These are phyloP conservation scores for Heliornis fulica DNA, from an alignment of 2,113 vertebrate genomes.

Conservation along the genomic window DNA sequence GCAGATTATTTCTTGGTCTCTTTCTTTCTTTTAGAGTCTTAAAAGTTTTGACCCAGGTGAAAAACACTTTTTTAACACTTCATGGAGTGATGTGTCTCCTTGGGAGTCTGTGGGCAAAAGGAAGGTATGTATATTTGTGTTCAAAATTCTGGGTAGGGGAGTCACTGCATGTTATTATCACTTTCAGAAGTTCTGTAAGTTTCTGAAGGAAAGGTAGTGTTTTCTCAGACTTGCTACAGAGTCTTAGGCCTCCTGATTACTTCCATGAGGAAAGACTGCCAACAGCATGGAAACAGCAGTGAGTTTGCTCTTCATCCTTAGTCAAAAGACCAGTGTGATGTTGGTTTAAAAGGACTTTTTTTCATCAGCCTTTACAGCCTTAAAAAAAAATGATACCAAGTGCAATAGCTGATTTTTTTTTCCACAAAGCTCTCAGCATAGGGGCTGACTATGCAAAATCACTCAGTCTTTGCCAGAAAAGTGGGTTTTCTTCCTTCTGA, in stretches of 20 bases:
- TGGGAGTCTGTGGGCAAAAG: conserved; percentile 78
- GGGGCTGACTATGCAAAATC: background rate
- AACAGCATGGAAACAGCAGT: accelerated
- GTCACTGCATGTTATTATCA: background rate
- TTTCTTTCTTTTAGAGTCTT: conserved; percentile 69
- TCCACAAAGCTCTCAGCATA: background rate
- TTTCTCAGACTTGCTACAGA: background rate
- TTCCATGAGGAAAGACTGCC: background rate
- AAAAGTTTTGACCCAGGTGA: conserved; percentile 80
- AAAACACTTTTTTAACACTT: conserved; percentile 77
- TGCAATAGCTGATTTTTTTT: background rate
- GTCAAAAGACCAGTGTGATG: background rate
- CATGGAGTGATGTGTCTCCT: conserved; percentile 80
- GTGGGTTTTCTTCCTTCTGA: too few relatives aligned
- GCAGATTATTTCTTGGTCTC: background rate
- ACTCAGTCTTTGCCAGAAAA: background rate
- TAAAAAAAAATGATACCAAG: background rate
- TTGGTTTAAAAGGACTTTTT: background rate
- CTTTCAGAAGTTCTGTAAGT: background rate
- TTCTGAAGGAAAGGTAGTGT: background rate
- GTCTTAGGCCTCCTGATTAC: background rate
- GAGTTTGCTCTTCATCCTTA: background rate
- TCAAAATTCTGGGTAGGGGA: background rate
- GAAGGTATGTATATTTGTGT: conserved; percentile 68
- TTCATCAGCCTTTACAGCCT: background rate